Evolutionary conservation across 2,797 vertebrate species (phyloP).

Genomic region (Trichosurus vulpecula): DNA sequence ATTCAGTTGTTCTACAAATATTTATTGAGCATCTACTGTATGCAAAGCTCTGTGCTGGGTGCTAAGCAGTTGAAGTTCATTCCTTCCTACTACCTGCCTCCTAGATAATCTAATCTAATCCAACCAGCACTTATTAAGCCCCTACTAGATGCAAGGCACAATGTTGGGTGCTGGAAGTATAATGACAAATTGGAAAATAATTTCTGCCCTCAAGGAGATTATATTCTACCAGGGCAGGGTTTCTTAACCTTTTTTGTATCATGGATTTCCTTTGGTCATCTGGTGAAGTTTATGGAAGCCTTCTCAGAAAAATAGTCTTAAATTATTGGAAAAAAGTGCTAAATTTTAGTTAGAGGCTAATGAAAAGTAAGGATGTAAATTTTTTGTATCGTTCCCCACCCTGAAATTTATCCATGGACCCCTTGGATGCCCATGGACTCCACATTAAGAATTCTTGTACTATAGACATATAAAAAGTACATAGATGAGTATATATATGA

Average conservation of each 20-base stretch:
- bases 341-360: background rate
- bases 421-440: background rate
- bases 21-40: background rate
- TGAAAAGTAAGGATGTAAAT: background rate
- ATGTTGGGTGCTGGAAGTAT: background rate
- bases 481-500: background rate
- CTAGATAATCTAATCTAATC: background rate
- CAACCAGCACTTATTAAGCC: background rate
- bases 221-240: background rate
- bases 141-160: background rate
- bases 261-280: background rate
- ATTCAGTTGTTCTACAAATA: background rate
- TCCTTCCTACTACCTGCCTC: background rate
- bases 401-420: background rate
- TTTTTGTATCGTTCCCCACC: background rate
- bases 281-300: background rate
- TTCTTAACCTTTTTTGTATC: background rate
- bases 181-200: background rate
- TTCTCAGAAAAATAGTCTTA: background rate
- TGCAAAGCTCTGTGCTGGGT: background rate
- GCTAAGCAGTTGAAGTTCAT: background rate
- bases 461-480: background rate
- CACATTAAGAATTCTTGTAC: background rate
- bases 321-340: background rate
- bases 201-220: background rate